Evolutionary conservation across 2,888 invertebrate genomes (phyloP).

Genomic region (Chloromyia formosa): DNA sequence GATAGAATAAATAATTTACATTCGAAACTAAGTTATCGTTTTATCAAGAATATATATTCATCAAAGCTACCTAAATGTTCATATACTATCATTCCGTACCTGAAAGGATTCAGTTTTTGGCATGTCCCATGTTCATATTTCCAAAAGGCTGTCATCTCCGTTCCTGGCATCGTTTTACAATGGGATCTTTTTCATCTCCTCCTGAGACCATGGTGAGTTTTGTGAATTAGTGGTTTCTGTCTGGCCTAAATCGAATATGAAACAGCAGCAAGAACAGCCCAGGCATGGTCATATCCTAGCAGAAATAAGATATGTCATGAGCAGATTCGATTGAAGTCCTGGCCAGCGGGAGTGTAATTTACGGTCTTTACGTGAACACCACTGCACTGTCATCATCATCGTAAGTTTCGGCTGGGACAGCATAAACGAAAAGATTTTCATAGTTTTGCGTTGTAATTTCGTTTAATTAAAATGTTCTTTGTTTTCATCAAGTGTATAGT

Average conservation of each 20-base stretch:
- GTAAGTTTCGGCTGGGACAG: not conserved
- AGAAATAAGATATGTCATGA: constrained; percentile 12
- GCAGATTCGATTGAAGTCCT: constrained; percentile 27
- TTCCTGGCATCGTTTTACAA: not conserved
- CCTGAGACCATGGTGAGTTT: not conserved
- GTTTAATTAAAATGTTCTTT: not conserved
- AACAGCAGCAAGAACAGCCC: not conserved
- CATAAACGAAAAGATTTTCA: not conserved
- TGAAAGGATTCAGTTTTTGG: constrained; percentile 14
- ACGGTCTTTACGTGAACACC: constrained; percentile 3
- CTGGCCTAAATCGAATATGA: constrained; percentile 4
- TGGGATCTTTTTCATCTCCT: not conserved
- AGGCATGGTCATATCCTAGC: not conserved
- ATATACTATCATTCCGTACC: no score
- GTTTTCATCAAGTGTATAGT: not conserved
- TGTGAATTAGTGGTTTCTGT: constrained; percentile 6
- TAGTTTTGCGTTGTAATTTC: not conserved
- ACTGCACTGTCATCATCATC: not conserved
- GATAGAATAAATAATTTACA: no score
- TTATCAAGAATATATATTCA: no score
- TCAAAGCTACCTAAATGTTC: no score
- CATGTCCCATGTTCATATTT: not conserved
- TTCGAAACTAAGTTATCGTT: no score
- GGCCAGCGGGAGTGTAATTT: constrained; percentile 11
- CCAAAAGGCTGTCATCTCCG: not conserved